Base-by-base conservation (phyloP, 2,113 vertebrate genomes). In the Mungos mungo region DNA sequence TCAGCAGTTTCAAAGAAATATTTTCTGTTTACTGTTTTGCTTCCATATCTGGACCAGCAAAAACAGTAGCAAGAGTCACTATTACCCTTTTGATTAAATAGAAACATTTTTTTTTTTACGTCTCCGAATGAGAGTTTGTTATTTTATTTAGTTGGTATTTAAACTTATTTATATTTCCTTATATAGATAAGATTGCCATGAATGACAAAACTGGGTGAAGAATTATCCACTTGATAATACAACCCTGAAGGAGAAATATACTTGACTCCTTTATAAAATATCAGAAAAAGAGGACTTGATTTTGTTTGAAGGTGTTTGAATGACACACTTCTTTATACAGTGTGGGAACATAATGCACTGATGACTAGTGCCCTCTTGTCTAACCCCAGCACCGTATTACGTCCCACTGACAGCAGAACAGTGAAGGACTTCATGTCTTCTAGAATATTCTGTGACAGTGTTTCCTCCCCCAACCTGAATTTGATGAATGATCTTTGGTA, bases 401-500 rank as follows among this genome's bases (percentile, higher is more conserved):
- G 2, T 71, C 68, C 68, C 84, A 68, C 10, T 54, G 69, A 83
- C 50, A 57, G 19, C 27, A 79, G 35, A 52, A 65, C 92, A 35
- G 87, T 35, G 35, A 90, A 85, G 45, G 74, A 54, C 65, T 97
- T 85, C 1, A 15, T 93, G 38, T 92, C 82, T 76, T 92, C 5
- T 47, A 54, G 33, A 41, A 90, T 74, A 92, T 76, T 93, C 82
- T 76, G 14, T 60, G 72, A 72, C 88, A 68, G 29, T 8, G 63
- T 97, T 97, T 81, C 74, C 27, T 97, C 25, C 96, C 50, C 65
- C 54, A 83, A 27, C 52, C 91, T 94, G 91, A 85, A 29, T 84
- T 82, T 96, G 80, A 96, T 90, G n/a, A 97, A 79, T 52, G 35
- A n/a, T 97, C 60, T 90, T 95, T 82, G 76, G 71, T 97, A 97